phyloP scores from a whole-genome alignment of 2,888 invertebrate species.

The Entomobrya proxima region DNA sequence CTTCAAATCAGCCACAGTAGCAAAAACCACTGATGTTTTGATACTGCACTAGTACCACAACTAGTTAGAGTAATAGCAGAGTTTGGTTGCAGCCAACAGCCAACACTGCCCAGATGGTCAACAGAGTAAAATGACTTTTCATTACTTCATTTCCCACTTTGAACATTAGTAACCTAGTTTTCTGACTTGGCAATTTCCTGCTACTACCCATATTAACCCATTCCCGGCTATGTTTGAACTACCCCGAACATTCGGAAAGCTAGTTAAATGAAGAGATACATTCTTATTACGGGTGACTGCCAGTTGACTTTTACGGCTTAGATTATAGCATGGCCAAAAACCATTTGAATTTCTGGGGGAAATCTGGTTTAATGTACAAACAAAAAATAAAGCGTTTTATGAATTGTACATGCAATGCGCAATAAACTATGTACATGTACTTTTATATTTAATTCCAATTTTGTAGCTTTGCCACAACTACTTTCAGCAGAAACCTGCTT shows the following conservation, averaged over 20 bases:
- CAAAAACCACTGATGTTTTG: background rate
- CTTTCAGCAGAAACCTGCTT: background rate
- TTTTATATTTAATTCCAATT: background rate
- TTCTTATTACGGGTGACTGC: conserved; percentile 47
- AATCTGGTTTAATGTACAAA: background rate
- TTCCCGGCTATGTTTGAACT: background rate
- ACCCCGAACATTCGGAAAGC: background rate
- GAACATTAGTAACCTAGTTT: conserved; percentile 59
- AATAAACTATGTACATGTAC: background rate
- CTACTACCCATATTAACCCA: background rate
- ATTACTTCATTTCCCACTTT: conserved; percentile 64
- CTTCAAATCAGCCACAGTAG: background rate
- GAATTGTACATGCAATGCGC: background rate
- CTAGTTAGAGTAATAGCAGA: no score
- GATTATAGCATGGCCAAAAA: background rate
- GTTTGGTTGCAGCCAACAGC: background rate
- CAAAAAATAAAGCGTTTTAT: background rate
- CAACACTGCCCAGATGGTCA: conserved; percentile 50
- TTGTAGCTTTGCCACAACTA: background rate
- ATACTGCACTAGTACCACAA: background rate
- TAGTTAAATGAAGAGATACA: conserved; percentile 39
- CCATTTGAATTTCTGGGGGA: background rate
- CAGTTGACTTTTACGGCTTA: conserved; percentile 23
- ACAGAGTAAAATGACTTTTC: conserved; percentile 61
- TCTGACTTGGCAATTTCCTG: conserved; percentile 60